A percentile compares a stretch with the other conserved stretches of the same genome.
phyloP scores from a whole-genome alignment of 2,113 vertebrate genomes.

The Parus major region DNA sequence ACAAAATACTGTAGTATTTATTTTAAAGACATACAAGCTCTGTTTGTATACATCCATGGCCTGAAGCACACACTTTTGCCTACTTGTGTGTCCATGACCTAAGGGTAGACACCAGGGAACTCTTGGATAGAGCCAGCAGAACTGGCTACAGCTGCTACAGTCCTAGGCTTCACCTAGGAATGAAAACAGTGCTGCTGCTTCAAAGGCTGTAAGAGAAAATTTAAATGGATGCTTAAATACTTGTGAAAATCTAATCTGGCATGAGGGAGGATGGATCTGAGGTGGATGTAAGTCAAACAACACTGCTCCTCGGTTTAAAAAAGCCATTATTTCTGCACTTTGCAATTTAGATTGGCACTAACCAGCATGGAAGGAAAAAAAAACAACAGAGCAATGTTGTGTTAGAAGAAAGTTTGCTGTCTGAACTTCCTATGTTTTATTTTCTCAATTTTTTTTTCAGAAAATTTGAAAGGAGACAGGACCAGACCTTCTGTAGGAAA shows the following conservation, averaged over 20 bases:
- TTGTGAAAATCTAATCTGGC: not conserved
- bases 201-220: not conserved
- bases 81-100: not conserved
- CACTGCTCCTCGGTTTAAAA: not conserved
- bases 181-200: not conserved
- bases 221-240: not conserved
- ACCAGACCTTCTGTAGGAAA: not conserved
- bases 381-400: not conserved
- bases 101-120: not conserved
- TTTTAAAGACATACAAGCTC: not conserved
- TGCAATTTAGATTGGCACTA: not conserved
- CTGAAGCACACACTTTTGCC: not conserved
- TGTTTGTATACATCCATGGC: not conserved
- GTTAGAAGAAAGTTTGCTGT: accelerated
- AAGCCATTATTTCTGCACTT: not conserved
- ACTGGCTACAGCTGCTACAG: not conserved
- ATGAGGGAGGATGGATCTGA: not conserved
- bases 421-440: not conserved
- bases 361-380: not conserved
- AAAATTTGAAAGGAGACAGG: not conserved
- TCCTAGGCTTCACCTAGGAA: not conserved
- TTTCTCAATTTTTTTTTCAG: not conserved
- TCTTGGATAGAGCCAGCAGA: not conserved
- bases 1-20: not conserved
- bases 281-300: not conserved